Conservation (phyloP, 2,797 vertebrate species). For the Diplodus sargus region DNA sequence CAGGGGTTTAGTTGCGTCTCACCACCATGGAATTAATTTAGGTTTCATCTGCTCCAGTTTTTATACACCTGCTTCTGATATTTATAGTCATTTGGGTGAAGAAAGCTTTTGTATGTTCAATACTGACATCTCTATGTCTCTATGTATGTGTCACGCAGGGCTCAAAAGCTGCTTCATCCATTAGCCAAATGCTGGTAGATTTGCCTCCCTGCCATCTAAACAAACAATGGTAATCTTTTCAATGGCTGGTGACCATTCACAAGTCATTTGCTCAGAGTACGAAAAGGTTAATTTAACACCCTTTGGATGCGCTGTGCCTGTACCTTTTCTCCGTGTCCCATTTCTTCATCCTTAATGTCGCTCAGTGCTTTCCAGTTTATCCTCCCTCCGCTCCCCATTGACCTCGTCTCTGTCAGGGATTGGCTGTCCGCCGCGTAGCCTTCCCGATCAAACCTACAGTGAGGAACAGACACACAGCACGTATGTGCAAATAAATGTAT, state of each 20-base stretch:
- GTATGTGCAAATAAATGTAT: conserved; percentile 14
- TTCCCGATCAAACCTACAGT: conserved; percentile 69
- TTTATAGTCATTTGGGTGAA: not conserved
- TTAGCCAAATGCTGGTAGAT: too few species aligned
- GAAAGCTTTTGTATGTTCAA: not conserved
- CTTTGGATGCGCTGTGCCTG: too few species aligned
- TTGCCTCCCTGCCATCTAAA: too few species aligned
- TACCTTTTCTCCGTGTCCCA: conserved; percentile 78
- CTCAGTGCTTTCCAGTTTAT: conserved; percentile 77
- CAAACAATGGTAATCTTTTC: too few species aligned
- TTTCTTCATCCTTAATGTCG: conserved; percentile 68
- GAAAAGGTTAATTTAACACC: too few species aligned
- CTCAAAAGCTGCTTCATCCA: too few species aligned
- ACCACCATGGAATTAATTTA: not conserved
- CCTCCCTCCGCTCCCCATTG: conserved; percentile 30
- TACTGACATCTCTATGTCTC: not conserved
- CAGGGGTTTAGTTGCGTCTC: not conserved
- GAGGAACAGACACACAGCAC: conserved; percentile 13
- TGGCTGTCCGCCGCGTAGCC: conserved; percentile 65
- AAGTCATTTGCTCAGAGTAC: too few species aligned
- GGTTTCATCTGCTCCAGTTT: not conserved
- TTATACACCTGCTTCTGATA: not conserved
- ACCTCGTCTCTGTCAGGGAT: conserved; percentile 67
- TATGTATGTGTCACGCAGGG: not conserved
- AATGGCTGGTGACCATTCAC: too few species aligned